Percentiles rank a stretch among this genome's conserved stretches.
phyloP scores from a whole-genome alignment of 2,888 invertebrate genomes.

The Caenorhabditis imperialis region DNA sequence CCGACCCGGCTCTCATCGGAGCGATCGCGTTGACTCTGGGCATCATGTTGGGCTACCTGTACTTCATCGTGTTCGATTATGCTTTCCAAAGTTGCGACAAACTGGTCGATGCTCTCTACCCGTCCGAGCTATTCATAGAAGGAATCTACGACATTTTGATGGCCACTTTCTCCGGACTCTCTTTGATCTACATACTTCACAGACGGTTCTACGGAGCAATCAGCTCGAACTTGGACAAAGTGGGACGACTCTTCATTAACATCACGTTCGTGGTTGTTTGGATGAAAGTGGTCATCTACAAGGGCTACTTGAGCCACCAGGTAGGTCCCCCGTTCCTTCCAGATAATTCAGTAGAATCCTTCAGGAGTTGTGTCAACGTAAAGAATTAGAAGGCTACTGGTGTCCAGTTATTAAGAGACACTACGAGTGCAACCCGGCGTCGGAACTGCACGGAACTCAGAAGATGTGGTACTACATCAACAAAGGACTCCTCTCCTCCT shows the following conservation, averaged over 20 bases:
- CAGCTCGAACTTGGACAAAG: slow-evolving; percentile 71
- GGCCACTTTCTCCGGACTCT: slow-evolving; percentile 71
- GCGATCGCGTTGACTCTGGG: slow-evolving; percentile 75
- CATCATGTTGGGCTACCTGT: slow-evolving; percentile 75
- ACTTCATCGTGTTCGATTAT: slow-evolving; percentile 74
- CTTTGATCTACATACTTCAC: slow-evolving; percentile 74
- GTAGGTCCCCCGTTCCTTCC: slow-evolving; percentile 33
- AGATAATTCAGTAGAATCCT: too few species aligned
- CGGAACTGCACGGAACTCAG: slow-evolving; percentile 73
- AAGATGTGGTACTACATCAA: slow-evolving; percentile 73
- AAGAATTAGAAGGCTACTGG: slow-evolving; percentile 77
- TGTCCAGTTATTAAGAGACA: slow-evolving; percentile 74
- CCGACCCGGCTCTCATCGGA: slow-evolving; percentile 72
- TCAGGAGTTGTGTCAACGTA: slow-evolving; percentile 75
- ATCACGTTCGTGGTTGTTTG: slow-evolving; percentile 73
- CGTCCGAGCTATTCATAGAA: slow-evolving; percentile 71
- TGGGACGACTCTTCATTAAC: slow-evolving; percentile 74
- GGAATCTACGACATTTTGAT: slow-evolving; percentile 71
- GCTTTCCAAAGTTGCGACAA: slow-evolving; percentile 70
- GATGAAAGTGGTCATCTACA: slow-evolving; percentile 76
- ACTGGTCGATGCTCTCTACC: slow-evolving; percentile 70
- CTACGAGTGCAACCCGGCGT: slow-evolving; percentile 71
- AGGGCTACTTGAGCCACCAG: slow-evolving; percentile 75
- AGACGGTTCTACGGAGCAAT: slow-evolving; percentile 75
- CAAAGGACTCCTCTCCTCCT: slow-evolving; percentile 68